Evolutionary conservation across 2,797 vertebrate genomes (phyloP).

Genomic region (Graptemys geographica): DNA sequence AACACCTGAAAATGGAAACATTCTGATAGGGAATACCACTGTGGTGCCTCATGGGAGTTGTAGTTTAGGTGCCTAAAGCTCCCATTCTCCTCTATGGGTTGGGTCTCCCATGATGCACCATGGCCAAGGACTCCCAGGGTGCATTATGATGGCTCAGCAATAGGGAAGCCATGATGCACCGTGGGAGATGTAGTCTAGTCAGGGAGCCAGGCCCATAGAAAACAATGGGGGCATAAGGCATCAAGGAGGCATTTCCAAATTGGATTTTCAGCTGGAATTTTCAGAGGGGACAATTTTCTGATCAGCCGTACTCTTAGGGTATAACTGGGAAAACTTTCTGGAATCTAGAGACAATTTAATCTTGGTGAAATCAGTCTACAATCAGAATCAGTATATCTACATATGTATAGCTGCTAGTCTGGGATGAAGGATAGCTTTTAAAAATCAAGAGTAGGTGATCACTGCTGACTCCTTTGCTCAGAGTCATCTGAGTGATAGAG

Average conservation of each 20-base stretch:
- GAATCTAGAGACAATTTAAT: conserved; percentile 30
- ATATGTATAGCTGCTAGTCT: accelerated
- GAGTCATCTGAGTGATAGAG: background rate
- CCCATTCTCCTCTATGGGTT: background rate
- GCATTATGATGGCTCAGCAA: background rate
- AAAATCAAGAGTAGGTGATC: background rate
- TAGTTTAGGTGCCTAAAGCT: background rate
- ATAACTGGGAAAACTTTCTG: background rate
- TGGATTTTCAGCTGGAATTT: background rate
- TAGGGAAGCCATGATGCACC: background rate
- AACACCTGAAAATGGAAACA: accelerated
- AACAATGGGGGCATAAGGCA: background rate
- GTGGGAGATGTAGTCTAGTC: background rate
- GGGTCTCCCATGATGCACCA: background rate
- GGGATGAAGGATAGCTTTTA: background rate
- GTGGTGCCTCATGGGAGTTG: background rate
- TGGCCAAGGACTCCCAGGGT: background rate
- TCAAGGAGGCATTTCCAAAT: background rate
- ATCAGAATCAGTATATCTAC: background rate
- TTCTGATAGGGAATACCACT: background rate
- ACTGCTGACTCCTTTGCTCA: background rate
- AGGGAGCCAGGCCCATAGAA: background rate
- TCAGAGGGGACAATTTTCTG: background rate
- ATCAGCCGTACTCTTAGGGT: background rate
- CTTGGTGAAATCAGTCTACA: conserved; percentile 5